phyloP scores from a whole-genome alignment of 2,888 invertebrate genomes.

The Philereme vetulata region DNA sequence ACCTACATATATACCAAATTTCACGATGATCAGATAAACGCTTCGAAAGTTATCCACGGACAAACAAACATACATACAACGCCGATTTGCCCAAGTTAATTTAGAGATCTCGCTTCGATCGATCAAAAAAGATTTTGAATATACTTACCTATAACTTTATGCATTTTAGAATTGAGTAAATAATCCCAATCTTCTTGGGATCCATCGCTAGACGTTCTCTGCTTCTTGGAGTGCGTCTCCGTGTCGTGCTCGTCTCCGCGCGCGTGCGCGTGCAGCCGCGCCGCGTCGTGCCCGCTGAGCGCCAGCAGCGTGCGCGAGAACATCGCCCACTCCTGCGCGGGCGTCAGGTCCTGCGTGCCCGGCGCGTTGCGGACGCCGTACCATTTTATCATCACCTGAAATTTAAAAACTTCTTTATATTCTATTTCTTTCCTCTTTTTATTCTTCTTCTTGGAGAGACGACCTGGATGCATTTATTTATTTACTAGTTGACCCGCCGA shows the following conservation, averaged over 20 bases:
- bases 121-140: too few relatives aligned
- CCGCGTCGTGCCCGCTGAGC: conserved; percentile 89
- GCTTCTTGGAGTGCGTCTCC: conserved; percentile 86
- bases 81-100: too few relatives aligned
- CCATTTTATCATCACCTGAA: conserved; percentile 89
- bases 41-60: too few relatives aligned
- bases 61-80: too few relatives aligned
- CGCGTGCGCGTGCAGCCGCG: conserved; percentile 75
- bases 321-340: conserved; percentile 91
- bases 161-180: conserved; percentile 76
- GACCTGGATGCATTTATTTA: too few relatives aligned
- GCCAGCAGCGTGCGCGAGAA: conserved; percentile 85
- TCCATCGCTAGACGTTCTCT: conserved; percentile 90
- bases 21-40: too few relatives aligned
- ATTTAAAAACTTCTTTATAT: conserved; percentile 5
- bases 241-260: conserved; percentile 61
- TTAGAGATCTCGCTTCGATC: too few relatives aligned
- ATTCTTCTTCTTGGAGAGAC: too few relatives aligned
- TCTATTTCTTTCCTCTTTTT: too few relatives aligned
- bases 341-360: conserved; percentile 90
- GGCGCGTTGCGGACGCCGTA: conserved; percentile 94
- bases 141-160: neutral
- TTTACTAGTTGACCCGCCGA: too few relatives aligned
- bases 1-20: too few relatives aligned
- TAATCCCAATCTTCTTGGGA: conserved; percentile 93